A percentile compares a stretch with the other conserved stretches of the same genome.
Evolutionary conservation across 2,113 vertebrate species (phyloP).

Genomic region (Nesospiza acunhae): DNA sequence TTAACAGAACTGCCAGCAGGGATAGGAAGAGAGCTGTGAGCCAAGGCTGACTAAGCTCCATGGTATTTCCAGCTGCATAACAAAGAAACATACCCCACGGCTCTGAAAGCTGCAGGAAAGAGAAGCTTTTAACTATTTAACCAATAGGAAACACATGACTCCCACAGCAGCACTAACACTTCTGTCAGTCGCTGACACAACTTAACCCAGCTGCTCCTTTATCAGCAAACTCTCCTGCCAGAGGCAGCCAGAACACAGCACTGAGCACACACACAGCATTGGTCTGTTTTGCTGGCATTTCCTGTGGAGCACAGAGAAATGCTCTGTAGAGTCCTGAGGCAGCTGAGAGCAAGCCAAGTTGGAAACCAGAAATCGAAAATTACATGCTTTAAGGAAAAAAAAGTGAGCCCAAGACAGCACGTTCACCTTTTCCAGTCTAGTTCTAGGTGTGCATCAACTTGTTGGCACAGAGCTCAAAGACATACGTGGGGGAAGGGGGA

Average conservation of each 20-base stretch:
- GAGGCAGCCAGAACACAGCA: neutral
- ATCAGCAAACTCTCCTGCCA: neutral
- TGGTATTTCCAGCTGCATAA: neutral
- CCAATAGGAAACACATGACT: neutral
- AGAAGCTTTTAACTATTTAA: neutral
- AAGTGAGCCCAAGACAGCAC: neutral
- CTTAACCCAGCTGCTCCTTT: neutral
- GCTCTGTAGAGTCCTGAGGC: neutral
- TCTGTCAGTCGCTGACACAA: neutral
- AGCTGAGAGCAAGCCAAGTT: neutral
- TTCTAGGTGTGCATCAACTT: neutral
- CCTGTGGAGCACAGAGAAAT: neutral
- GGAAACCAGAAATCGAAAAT: neutral
- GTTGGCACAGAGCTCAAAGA: neutral
- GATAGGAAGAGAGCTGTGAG: neutral
- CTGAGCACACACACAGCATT: neutral
- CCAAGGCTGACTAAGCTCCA: neutral
- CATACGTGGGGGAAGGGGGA: fast-evolving
- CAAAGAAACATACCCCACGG: neutral
- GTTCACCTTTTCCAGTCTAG: neutral
- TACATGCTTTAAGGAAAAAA: neutral
- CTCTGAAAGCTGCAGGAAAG: neutral
- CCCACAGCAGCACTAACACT: neutral
- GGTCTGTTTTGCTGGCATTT: neutral
- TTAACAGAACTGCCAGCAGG: neutral